Evolutionary conservation across 2,113 vertebrate species (phyloP).

Genomic region (Gymnorhina tibicen): DNA sequence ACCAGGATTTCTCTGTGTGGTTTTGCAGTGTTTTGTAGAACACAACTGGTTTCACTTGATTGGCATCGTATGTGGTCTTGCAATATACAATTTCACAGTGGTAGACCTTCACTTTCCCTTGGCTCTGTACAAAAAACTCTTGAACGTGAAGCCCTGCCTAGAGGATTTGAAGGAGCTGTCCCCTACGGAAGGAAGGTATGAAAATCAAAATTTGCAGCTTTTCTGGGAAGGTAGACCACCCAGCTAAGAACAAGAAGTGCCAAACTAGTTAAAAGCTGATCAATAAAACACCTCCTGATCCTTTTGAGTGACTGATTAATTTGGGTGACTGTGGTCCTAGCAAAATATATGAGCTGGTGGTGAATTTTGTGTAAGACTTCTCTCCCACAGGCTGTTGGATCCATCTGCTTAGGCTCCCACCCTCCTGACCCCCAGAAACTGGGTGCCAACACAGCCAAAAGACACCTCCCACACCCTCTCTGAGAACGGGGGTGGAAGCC

Average conservation of each 20-base stretch:
- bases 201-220: not conserved
- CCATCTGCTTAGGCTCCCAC: not conserved
- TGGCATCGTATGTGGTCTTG: conserved; percentile 92
- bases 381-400: not conserved
- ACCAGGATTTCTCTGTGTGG: conserved; percentile 6
- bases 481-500: not conserved
- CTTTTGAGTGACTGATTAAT: not conserved
- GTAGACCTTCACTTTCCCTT: conserved; percentile 95
- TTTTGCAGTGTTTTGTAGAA: conserved; percentile 92
- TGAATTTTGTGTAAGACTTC: not conserved
- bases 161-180: conserved; percentile 95
- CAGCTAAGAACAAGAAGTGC: not conserved
- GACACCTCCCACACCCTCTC: not conserved
- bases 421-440: not conserved
- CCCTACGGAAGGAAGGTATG: conserved; percentile 92
- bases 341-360: not conserved
- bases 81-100: conserved; percentile 96
- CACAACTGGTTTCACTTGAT: conserved; percentile 97
- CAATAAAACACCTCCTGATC: not conserved
- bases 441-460: not conserved
- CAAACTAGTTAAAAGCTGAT: not conserved
- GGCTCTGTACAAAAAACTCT: conserved; percentile 93
- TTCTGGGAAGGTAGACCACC: not conserved
- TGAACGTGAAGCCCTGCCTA: conserved; percentile 81
- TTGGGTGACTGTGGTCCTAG: not conserved